These are phyloP conservation scores for Ectemnius continuus DNA, from an alignment of 2,888 invertebrate species.

Conservation along the genomic window DNA sequence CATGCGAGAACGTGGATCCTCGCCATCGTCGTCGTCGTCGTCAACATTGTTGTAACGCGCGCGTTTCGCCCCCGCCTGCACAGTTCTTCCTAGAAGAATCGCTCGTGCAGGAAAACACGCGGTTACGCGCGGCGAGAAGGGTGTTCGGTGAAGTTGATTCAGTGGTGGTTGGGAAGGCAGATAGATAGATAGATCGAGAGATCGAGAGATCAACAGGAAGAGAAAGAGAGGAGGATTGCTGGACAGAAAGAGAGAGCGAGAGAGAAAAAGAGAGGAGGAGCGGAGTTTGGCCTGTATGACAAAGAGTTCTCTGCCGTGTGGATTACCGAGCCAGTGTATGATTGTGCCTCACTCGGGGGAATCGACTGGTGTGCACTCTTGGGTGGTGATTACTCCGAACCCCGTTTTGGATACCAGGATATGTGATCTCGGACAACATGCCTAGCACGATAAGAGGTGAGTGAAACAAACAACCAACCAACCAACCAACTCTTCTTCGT, in stretches of 20 bases:
- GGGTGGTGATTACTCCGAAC: slow-evolving; percentile 33
- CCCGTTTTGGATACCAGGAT: slow-evolving; percentile 72
- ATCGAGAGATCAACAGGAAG: too few relatives aligned
- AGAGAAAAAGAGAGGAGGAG: slow-evolving; percentile 22
- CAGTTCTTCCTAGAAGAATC: slow-evolving; percentile 48
- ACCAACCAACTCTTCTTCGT: too few relatives aligned
- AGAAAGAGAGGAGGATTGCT: too few relatives aligned
- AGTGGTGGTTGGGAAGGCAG: slow-evolving; percentile 37
- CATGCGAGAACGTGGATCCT: slow-evolving; percentile 37
- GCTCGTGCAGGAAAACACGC: slow-evolving; percentile 22
- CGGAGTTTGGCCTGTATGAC: background rate
- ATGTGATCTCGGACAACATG: slow-evolving; percentile 75
- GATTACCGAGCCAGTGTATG: slow-evolving; percentile 42
- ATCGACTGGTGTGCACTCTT: slow-evolving; percentile 39
- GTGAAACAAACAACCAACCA: slow-evolving; percentile 41
- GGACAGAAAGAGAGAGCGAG: too few relatives aligned
- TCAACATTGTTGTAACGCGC: too few relatives aligned
- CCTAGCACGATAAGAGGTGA: slow-evolving; percentile 77
- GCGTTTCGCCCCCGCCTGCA: slow-evolving; percentile 46
- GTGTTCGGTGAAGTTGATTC: slow-evolving; percentile 39
- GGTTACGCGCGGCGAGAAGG: slow-evolving; percentile 10
- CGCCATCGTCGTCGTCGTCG: background rate
- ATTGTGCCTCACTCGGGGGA: slow-evolving; percentile 29
- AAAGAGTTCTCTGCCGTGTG: slow-evolving; percentile 32
- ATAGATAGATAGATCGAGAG: too few relatives aligned